Conservation (phyloP, 2,797 vertebrate genomes). For the Pseudomugil tenellus region DNA sequence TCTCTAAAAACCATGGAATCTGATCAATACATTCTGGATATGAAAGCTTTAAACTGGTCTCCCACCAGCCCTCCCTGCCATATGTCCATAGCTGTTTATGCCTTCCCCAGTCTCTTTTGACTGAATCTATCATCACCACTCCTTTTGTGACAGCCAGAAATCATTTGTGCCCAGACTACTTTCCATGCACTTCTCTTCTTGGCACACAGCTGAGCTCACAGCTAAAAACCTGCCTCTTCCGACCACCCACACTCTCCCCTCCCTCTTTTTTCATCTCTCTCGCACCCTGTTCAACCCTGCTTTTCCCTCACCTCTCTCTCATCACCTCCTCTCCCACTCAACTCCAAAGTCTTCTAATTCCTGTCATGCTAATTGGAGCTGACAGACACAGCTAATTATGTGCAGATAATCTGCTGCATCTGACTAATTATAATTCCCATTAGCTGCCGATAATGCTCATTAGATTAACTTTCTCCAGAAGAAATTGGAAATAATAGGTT, state of each 20-base stretch:
- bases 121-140: constrained; percentile 43
- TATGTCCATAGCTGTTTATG: constrained; percentile 8
- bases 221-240: constrained; percentile 63
- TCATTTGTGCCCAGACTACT: constrained; percentile 45
- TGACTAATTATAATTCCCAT: constrained; percentile 89
- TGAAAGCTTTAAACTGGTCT: constrained; percentile 9
- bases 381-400: constrained; percentile 88
- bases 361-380: constrained; percentile 85
- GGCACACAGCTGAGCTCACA: constrained; percentile 45
- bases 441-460: constrained; percentile 86
- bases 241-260: constrained; percentile 21
- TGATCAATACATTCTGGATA: constrained; percentile 18
- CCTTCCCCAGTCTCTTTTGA: constrained; percentile 21
- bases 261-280: constrained; percentile 3
- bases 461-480: constrained; percentile 86
- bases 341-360: constrained; percentile 79
- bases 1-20: neutral
- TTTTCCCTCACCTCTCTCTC: constrained; percentile 4
- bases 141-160: constrained; percentile 31
- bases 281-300: neutral
- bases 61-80: constrained; percentile 1
- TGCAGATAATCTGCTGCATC: constrained; percentile 87
- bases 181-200: constrained; percentile 48
- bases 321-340: constrained; percentile 44
- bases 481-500: constrained; percentile 83